Base-by-base conservation (phyloP, 2,113 vertebrate genomes). In the Tetraodon nigroviridis region DNA sequence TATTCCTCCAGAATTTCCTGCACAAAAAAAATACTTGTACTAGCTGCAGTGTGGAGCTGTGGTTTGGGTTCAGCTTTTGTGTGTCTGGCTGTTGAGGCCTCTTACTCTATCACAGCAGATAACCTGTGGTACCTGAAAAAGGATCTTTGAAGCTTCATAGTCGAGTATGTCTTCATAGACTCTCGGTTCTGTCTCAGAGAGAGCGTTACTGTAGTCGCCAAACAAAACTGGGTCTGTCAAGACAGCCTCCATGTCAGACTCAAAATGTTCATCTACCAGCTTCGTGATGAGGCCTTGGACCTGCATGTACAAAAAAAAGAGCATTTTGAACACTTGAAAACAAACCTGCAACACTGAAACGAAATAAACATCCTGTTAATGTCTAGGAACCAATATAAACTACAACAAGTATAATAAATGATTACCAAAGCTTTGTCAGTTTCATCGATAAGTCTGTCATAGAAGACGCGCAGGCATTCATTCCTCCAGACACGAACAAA, bases 401-500 rank as follows among this genome's bases (percentile, higher is more conserved):
- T 20, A 40, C 8, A 16, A 17, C 5, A 51, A 15, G 20, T 55
- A 66, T 44, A 22, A 32, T 18, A 13, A 22, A 40, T 32, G 3
- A 67, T 77, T 84, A 98, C 97, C 90, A 94, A 65, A 6, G 59
- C 58, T 89, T 97, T 98, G 83, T 99, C 97, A 0, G 58, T 58
- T 85, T 95, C 88, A 67, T 94, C 92, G 80, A 93, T 93, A 27
- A 99, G 87, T 55, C 95, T 90, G 84, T 98, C 97, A 3, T 98
- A 94, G 79, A 98, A 98, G 81, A 98, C 93, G 61, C 97, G 88
- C 71, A 99, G 85, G 73, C 93, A 97, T 57, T 99, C 96, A 18
- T 99, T 98, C 71, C 96, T 93, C 97, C 97, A 99, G 2, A 96
- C 93, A 50, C 97, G 90, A 57, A 95, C 93, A 92, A 98, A 97